Evolutionary conservation across 2,113 vertebrate species (phyloP).

Genomic region (Syngnathus floridae): DNA sequence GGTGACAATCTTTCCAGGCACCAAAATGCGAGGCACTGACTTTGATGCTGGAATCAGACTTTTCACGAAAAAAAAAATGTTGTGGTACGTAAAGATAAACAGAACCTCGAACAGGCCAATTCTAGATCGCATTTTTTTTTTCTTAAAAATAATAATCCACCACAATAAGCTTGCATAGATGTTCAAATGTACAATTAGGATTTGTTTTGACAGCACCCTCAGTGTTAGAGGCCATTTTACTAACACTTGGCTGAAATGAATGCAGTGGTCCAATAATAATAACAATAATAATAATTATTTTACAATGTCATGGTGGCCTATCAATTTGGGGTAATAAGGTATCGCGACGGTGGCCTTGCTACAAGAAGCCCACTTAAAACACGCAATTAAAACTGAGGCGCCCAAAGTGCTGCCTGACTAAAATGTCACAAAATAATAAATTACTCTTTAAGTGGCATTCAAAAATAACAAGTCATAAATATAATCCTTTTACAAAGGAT

Average conservation of each 20-base stretch:
- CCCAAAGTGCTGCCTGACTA: slow-evolving; percentile 31
- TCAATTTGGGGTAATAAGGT: neutral
- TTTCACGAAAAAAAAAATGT: slow-evolving; percentile 8
- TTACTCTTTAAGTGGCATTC: slow-evolving; percentile 37
- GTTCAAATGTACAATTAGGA: slow-evolving; percentile 23
- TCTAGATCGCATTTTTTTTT: neutral
- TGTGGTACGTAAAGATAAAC: neutral
- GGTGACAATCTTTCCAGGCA: neutral
- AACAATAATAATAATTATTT: neutral
- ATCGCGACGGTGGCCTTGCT: neutral
- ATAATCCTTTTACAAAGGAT: slow-evolving; percentile 22
- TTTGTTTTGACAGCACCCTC: slow-evolving; percentile 1
- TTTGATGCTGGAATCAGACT: slow-evolving; percentile 1
- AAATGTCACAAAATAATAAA: slow-evolving; percentile 13
- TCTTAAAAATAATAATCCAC: neutral
- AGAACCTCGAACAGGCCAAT: neutral
- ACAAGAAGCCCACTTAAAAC: neutral
- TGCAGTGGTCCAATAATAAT: neutral
- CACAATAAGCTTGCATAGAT: slow-evolving; percentile 38
- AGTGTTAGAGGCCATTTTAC: slow-evolving; percentile 2
- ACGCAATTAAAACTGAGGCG: neutral
- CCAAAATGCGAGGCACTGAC: neutral
- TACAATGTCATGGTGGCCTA: neutral
- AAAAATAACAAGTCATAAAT: slow-evolving; percentile 27
- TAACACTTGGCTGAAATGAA: slow-evolving; percentile 1